Base-by-base conservation (phyloP, 1,140 invertebrate species). In the Calliopsis andreniformis region DNA sequence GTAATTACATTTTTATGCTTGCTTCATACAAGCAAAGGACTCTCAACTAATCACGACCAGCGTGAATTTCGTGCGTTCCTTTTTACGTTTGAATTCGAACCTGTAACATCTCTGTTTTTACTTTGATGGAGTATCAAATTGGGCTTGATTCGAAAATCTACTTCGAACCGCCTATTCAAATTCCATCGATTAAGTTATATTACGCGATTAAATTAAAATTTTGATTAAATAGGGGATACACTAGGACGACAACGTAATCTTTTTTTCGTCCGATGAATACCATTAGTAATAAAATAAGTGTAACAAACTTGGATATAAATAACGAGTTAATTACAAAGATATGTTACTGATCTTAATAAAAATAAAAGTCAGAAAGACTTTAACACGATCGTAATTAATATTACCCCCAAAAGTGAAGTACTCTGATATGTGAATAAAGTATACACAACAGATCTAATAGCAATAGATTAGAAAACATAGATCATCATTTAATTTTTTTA, bases 1-100 rank as follows among this genome's bases (percentile, higher is more conserved):
- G 39, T 28, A 25, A 28, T 1, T 25, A 39, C 23, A 18, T 16
- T 3, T 18, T 12, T 42, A 2, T 12, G 39, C n/a, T 14, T 0
- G 7, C 4, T 16, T 20, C 3, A 25, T 16, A 0, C 0, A n/a
- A n/a, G 42, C 6, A 8, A 3, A 32, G 45, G 25, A 69, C 59
- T 61, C 51, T 68, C 23, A 14, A 23, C n/a, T 43, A 12, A 53
- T 67, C 76, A 79, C 82, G 82, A 76, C 82, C 82, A 84, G 79
- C 82, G 82, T 75, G 82, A 55, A 64, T 42, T 72, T 7, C 18
- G 25, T 32, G 30, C 67, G 59, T 45, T 66, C 62, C 55, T 35
- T 32, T 23, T 4, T 3, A 8, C 20, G 23, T 14, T 7, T 14
- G n/a, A 25, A 64, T 7, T 16, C n/a, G 20, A 8, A 1, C 14